A percentile compares a stretch with the other conserved stretches of the same genome.
Conservation (phyloP, 1,140 invertebrate genomes). For the Formica exsecta region DNA sequence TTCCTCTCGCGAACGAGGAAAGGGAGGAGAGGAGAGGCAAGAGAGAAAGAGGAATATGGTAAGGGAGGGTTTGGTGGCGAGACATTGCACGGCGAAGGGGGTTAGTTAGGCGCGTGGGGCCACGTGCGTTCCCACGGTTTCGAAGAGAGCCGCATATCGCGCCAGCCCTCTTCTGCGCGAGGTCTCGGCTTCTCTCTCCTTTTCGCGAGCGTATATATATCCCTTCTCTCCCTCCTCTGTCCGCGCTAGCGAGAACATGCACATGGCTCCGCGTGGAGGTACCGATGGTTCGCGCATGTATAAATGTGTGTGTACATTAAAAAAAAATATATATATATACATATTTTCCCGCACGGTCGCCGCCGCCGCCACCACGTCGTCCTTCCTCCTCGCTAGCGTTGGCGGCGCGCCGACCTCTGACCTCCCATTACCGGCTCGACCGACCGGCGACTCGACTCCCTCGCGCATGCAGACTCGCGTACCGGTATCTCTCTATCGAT, state of each 20-base stretch:
- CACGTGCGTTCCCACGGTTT: conserved; percentile 86
- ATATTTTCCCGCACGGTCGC: conserved; percentile 58
- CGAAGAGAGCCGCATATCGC: conserved; percentile 83
- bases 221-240: conserved; percentile 37
- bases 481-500: conserved; percentile 83
- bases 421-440: conserved; percentile 84
- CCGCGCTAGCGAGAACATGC: conserved; percentile 55
- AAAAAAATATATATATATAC: conserved; percentile 63
- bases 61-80: conserved; percentile 71
- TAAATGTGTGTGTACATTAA: conserved; percentile 14
- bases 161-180: conserved; percentile 77
- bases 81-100: conserved; percentile 75
- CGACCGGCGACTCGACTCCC: conserved; percentile 76
- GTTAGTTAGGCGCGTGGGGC: conserved; percentile 86
- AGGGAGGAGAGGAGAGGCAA: conserved; percentile 18
- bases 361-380: conserved; percentile 62
- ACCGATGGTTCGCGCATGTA: conserved; percentile 17
- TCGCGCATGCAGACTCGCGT: conserved; percentile 72
- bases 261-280: conserved; percentile 41
- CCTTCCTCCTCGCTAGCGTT: conserved; percentile 82
- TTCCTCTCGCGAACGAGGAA: background rate
- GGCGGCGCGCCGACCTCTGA: conserved; percentile 85
- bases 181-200: conserved; percentile 73
- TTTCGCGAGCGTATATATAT: conserved; percentile 1
- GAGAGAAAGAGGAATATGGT: conserved; percentile 40